Conservation (phyloP, 2,113 vertebrate species). For the Elanoides forficatus region DNA sequence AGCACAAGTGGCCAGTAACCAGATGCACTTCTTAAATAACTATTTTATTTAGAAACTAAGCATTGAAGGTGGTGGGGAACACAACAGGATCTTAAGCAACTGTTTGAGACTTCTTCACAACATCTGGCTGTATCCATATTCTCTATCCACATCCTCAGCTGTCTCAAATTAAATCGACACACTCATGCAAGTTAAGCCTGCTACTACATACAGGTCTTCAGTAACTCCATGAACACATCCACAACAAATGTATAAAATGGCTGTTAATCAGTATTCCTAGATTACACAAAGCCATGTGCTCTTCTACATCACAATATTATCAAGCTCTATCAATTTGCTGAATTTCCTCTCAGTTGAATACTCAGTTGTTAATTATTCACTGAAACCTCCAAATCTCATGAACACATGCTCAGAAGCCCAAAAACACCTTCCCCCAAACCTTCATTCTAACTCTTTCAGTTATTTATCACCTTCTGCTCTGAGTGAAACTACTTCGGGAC, state of each 20-base stretch:
- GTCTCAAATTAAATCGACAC: background rate
- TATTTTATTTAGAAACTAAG: background rate
- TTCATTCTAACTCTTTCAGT: background rate
- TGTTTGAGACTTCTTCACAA: background rate
- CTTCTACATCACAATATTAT: background rate
- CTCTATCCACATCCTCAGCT: background rate
- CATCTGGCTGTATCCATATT: background rate
- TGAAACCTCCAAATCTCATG: background rate
- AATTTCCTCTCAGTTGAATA: background rate
- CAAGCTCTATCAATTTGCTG: background rate
- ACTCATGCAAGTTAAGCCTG: rapidly evolving
- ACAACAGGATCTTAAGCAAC: background rate
- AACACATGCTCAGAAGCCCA: background rate
- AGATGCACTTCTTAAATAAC: background rate
- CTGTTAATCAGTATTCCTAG: background rate
- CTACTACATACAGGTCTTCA: background rate
- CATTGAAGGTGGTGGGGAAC: background rate
- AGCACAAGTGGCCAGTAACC: background rate
- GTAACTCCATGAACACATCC: background rate
- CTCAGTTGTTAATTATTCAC: background rate
- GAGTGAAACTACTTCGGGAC: background rate
- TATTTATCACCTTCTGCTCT: background rate
- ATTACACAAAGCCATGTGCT: background rate
- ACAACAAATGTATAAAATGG: background rate
- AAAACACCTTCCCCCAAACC: background rate